These are phyloP conservation scores for Hirtodrosophila confusa DNA, from an alignment of 2,888 invertebrate species.

Conservation along the genomic window DNA sequence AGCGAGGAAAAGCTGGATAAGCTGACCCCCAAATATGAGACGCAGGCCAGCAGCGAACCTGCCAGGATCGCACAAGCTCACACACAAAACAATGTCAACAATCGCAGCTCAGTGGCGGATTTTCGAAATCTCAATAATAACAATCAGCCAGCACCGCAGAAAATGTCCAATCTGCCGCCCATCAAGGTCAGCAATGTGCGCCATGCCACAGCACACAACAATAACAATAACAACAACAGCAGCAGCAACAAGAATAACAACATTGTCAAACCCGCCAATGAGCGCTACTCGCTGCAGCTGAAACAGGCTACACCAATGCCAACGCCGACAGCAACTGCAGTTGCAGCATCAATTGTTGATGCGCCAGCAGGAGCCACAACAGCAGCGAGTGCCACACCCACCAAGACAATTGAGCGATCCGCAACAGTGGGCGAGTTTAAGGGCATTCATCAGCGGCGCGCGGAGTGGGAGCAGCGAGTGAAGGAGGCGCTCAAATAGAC, in stretches of 20 bases:
- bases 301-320: conserved; percentile 40
- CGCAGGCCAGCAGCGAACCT: conserved; percentile 55
- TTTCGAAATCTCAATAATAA: conserved; percentile 73
- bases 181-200: conserved; percentile 66
- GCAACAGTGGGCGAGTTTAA: conserved; percentile 86
- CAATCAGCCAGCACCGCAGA: conserved; percentile 38
- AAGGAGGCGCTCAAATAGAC: conserved; percentile 86
- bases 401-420: conserved; percentile 79
- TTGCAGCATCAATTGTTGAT: conserved; percentile 41
- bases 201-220: conserved; percentile 42
- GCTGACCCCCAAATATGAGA: conserved; percentile 77
- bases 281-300: conserved; percentile 64
- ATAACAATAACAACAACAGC: conserved; percentile 45
- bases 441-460: conserved; percentile 90
- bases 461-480: conserved; percentile 91
- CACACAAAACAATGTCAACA: conserved; percentile 59
- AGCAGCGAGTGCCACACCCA: conserved; percentile 30
- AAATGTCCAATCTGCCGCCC: conserved; percentile 70
- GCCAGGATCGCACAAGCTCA: conserved; percentile 54
- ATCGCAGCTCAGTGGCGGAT: conserved; percentile 81
- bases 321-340: conserved; percentile 35
- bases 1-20: conserved; percentile 85
- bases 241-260: conserved; percentile 66
- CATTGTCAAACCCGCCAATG: conserved; percentile 50
- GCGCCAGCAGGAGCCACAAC: conserved; percentile 33